Base-by-base conservation (phyloP, 2,888 invertebrate species). In the Eupithecia centaureata region DNA sequence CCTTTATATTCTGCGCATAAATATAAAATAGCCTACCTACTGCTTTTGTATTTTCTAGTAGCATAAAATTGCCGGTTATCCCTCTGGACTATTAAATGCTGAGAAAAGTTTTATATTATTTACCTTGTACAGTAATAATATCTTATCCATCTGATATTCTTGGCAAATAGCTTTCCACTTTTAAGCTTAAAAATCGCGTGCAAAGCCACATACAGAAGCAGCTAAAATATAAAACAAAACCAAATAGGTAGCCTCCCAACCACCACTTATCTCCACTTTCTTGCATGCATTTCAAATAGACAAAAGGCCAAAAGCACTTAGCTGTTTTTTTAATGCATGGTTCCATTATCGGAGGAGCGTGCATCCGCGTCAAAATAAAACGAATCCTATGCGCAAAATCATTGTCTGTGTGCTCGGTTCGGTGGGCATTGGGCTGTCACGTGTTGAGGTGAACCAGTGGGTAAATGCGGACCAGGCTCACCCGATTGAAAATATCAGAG, bases 351-450 rank as follows among this genome's bases (percentile, higher is more conserved):
- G 79, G 75, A 73, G 73, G 76, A 77, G 78, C 81, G 79, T 77
- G 83, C 83, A 76, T 81, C 77, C 71, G 79, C 78, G 76, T 79
- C 76, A 80, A 83, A 85, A 84, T 83, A 86, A 86, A 86, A 82
- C 83, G 84, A 86, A 83, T 82, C 78, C 81, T 83, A 85, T 82
- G 83, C 82, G 79, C 83, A 77, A 82, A 85, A 84, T 84, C 81
- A 82, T 82, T 79, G 78, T 78, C 79, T 77, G 79, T 80, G 78
- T 77, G 78, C 72, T 79, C 77, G 80, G 83, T 81, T 83, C 82
- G 79, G 69, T 81, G 81, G 80, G 75, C 80, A 83, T 72, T 81
- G 58, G 38, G 63, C 63, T 79, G 62, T 61, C 38, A 57, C 42
- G 54, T 63, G 66, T 57, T 60, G 65, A 66, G 67, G 54, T 47